Percentiles rank a stretch among this genome's conserved stretches.
These are phyloP conservation scores for Parnassius glacialis DNA, from an alignment of 2,888 invertebrate genomes.

Conservation along the genomic window DNA sequence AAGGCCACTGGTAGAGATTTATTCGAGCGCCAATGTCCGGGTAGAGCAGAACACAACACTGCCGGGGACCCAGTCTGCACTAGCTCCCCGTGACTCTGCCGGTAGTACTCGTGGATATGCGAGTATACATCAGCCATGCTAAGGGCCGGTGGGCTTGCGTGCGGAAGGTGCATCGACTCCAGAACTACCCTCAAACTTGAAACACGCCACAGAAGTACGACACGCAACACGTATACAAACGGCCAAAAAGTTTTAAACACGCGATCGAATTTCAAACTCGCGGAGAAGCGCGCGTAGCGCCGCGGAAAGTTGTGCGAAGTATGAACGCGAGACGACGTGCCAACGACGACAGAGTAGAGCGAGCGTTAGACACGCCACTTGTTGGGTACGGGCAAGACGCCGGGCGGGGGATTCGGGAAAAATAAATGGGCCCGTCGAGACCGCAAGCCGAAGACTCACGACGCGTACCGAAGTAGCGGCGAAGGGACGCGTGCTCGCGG, in stretches of 20 bases:
- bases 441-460: conserved; percentile 79
- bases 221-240: conserved; percentile 62
- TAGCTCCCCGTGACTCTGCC: conserved; percentile 95
- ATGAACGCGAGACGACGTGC: conserved; percentile 66
- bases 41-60: conserved; percentile 95
- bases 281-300: conserved; percentile 64
- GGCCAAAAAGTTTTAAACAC: conserved; percentile 54
- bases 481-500: conserved; percentile 72
- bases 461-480: conserved; percentile 70
- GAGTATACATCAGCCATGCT: conserved; percentile 88
- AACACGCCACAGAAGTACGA: conserved; percentile 70
- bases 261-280: conserved; percentile 60
- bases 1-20: conserved; percentile 98
- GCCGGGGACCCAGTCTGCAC: conserved; percentile 97
- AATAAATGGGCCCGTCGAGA: conserved; percentile 67
- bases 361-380: conserved; percentile 63
- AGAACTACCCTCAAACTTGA: conserved; percentile 56
- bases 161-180: conserved; percentile 85
- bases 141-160: conserved; percentile 78
- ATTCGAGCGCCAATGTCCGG: conserved; percentile 98
- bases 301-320: conserved; percentile 70
- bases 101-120: conserved; percentile 88
- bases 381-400: conserved; percentile 73
- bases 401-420: conserved; percentile 72
- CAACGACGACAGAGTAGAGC: conserved; percentile 38